These are phyloP conservation scores for Callaeas wilsoni DNA, from an alignment of 2,113 vertebrate genomes.

Conservation along the genomic window DNA sequence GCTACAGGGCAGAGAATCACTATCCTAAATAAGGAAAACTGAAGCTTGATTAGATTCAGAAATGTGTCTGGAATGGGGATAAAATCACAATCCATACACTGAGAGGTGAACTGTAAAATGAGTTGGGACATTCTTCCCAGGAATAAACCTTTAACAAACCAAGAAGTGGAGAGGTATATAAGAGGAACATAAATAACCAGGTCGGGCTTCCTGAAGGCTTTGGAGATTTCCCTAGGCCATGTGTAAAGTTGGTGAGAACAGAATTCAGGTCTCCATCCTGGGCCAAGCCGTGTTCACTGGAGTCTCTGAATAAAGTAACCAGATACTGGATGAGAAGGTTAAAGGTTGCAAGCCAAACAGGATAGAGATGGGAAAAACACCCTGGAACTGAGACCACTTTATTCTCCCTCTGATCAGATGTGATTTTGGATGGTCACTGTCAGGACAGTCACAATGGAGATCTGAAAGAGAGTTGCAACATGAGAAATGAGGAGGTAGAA, in stretches of 20 bases:
- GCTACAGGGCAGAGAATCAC: not conserved
- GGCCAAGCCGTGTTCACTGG: not conserved
- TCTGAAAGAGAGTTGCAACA: not conserved
- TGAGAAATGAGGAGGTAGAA: not conserved
- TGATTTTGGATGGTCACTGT: not conserved
- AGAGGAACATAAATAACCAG: not conserved
- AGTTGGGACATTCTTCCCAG: not conserved
- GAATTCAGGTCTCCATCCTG: not conserved
- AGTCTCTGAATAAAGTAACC: not conserved
- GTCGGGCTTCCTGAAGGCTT: not conserved
- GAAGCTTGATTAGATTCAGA: not conserved
- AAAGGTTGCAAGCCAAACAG: not conserved
- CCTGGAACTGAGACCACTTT: not conserved
- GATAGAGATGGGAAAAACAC: not conserved
- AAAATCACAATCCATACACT: not conserved
- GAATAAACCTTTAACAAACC: not conserved
- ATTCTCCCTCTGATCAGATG: not conserved
- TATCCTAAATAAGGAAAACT: not conserved
- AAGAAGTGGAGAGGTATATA: not conserved
- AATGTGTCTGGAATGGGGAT: not conserved
- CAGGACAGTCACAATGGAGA: not conserved
- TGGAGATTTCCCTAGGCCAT: not conserved
- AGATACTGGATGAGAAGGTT: constrained; percentile 12
- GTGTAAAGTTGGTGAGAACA: not conserved
- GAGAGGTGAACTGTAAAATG: not conserved